Percentiles rank a stretch among this genome's conserved stretches.
These are phyloP conservation scores for Nomada lathburiana DNA, from an alignment of 2,888 invertebrate genomes.

Conservation along the genomic window DNA sequence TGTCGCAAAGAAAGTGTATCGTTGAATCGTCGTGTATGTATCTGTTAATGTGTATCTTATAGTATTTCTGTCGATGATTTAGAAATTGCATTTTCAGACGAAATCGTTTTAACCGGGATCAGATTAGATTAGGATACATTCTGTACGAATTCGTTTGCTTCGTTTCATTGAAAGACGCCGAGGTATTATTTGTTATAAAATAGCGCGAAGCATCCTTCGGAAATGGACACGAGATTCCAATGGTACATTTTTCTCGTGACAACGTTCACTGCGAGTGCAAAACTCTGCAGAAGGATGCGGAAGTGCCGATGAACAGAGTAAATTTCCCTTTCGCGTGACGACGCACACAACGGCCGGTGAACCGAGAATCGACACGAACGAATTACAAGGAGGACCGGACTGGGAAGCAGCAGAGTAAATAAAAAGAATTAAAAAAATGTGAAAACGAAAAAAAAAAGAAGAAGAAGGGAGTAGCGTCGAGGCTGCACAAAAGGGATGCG, in stretches of 20 bases:
- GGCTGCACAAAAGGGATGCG: slow-evolving; percentile 23
- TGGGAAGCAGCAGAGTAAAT: neutral
- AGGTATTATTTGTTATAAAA: neutral
- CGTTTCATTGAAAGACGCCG: neutral
- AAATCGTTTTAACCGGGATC: neutral
- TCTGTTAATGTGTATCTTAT: too few species aligned
- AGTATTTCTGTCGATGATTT: neutral
- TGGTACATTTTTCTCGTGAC: slow-evolving; percentile 17
- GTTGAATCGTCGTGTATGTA: slow-evolving; percentile 15
- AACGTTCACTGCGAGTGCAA: neutral
- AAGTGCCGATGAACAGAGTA: slow-evolving; percentile 14
- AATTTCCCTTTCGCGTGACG: slow-evolving; percentile 12
- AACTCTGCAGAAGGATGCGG: slow-evolving; percentile 1
- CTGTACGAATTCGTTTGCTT: neutral
- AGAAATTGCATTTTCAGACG: neutral
- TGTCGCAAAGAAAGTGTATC: slow-evolving; percentile 40
- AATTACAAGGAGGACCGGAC: slow-evolving; percentile 1
- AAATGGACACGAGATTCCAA: slow-evolving; percentile 1
- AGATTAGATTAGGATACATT: slow-evolving; percentile 6
- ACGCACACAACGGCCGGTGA: neutral
- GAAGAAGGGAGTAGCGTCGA: slow-evolving; percentile 4
- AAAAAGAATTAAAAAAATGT: neutral
- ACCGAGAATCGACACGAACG: slow-evolving; percentile 8
- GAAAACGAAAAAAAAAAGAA: slow-evolving; percentile 7
- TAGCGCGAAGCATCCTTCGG: too few species aligned